Evolutionary conservation across 1,140 invertebrate species (phyloP).

Genomic region (Drosophila arizonae): DNA sequence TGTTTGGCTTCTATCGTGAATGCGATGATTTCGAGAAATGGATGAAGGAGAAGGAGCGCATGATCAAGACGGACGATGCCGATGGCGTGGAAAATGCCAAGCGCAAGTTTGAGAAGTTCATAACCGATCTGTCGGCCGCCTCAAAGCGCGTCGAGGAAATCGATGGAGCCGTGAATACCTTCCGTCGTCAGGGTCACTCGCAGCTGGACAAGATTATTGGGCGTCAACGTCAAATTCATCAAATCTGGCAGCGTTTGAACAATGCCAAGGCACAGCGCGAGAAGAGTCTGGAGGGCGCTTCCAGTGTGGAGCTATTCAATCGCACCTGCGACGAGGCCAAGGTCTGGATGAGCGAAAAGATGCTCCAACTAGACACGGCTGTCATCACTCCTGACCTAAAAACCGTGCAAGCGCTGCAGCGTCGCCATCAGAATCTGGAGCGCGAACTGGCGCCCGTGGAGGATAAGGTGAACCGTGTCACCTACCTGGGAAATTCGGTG

Average conservation of each 20-base stretch:
- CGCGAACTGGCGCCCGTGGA: conserved; percentile 94
- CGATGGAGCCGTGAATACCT: conserved; percentile 93
- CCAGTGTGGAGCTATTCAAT: conserved; percentile 96
- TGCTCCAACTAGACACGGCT: conserved; percentile 91
- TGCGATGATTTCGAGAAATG: conserved; percentile 99
- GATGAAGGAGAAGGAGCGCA: conserved; percentile 97
- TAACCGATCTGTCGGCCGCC: conserved; percentile 97
- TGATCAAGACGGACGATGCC: conserved; percentile 91
- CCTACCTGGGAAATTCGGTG: conserved; percentile 91
- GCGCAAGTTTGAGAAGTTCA: conserved; percentile 97
- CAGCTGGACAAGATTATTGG: conserved; percentile 93
- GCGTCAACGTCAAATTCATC: conserved; percentile 92
- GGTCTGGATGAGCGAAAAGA: conserved; percentile 97
- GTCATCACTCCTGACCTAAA: conserved; percentile 93
- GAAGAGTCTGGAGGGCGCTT: conserved; percentile 94
- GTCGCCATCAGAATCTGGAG: conserved; percentile 94
- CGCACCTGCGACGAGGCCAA: conserved; percentile 95
- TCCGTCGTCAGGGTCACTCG: conserved; percentile 92
- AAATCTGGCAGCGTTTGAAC: conserved; percentile 94
- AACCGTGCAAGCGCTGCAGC: conserved; percentile 94
- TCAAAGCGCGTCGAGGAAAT: conserved; percentile 95
- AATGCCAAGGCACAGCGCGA: conserved; percentile 95
- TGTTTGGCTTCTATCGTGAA: conserved; percentile 98
- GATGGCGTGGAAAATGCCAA: conserved; percentile 96
- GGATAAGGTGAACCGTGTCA: conserved; percentile 93